Evolutionary conservation across 2,113 vertebrate genomes (phyloP).

Genomic region (Pluvialis apricaria): DNA sequence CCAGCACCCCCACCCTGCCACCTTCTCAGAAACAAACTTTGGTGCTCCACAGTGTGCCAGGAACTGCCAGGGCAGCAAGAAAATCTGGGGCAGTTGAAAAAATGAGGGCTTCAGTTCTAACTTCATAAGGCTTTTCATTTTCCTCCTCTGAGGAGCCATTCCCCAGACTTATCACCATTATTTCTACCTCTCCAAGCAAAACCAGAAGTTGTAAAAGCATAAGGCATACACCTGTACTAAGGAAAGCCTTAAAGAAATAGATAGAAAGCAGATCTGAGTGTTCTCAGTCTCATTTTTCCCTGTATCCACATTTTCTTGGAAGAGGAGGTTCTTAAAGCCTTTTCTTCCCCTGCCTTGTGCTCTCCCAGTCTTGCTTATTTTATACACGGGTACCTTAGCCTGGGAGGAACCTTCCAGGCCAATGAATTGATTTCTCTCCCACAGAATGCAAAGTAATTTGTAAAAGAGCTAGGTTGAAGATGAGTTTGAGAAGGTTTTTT

Average conservation of each 20-base stretch:
- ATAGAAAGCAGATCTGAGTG: neutral
- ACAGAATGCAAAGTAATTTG: neutral
- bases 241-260: neutral
- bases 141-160: neutral
- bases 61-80: neutral
- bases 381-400: neutral
- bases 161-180: neutral
- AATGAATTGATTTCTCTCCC: neutral
- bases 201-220: neutral
- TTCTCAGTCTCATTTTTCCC: neutral
- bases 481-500: neutral
- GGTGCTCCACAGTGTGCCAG: neutral
- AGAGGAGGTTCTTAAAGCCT: neutral
- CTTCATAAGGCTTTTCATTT: neutral
- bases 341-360: fast-evolving
- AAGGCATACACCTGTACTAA: neutral
- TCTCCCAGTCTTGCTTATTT: neutral
- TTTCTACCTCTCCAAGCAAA: neutral
- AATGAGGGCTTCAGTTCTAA: neutral
- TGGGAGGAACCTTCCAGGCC: neutral
- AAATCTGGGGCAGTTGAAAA: neutral
- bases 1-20: neutral
- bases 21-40: neutral
- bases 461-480: neutral
- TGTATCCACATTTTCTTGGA: neutral